Evolutionary conservation across 1,140 invertebrate species (phyloP).

Genomic region (Cyclargus thomasi): DNA sequence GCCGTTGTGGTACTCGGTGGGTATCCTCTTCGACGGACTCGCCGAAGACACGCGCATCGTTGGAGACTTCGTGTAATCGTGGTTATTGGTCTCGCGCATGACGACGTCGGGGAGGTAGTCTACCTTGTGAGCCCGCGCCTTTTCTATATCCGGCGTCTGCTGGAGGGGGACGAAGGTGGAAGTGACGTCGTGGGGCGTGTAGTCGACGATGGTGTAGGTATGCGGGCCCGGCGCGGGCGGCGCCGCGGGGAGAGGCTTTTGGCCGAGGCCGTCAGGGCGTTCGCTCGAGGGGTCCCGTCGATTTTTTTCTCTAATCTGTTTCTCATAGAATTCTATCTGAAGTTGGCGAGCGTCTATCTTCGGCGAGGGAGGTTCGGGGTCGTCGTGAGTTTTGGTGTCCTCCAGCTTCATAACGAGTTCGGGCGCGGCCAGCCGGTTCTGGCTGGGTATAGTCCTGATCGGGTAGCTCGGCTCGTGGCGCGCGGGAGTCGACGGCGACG

Average conservation of each 20-base stretch:
- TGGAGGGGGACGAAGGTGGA: constrained; percentile 68
- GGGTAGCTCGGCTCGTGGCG: constrained; percentile 44
- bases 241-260: constrained; percentile 41
- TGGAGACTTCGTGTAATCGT: constrained; percentile 29
- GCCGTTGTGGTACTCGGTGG: constrained; percentile 38
- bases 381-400: constrained; percentile 35
- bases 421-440: constrained; percentile 61
- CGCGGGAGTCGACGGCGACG: constrained; percentile 56
- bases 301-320: constrained; percentile 62
- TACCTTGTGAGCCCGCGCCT: constrained; percentile 63
- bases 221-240: constrained; percentile 37
- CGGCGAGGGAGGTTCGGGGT: constrained; percentile 30
- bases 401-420: constrained; percentile 63
- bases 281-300: constrained; percentile 41
- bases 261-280: constrained; percentile 36
- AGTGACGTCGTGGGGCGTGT: constrained; percentile 50
- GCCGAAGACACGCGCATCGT: constrained; percentile 26
- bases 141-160: constrained; percentile 71
- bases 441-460: constrained; percentile 55
- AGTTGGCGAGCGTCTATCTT: constrained; percentile 64
- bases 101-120: constrained; percentile 71
- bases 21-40: constrained; percentile 29
- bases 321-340: constrained; percentile 73
- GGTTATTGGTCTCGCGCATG: constrained; percentile 44
- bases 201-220: constrained; percentile 63